Evolutionary conservation across 2,888 invertebrate species (phyloP).

Genomic region (Callimorpha dominula): DNA sequence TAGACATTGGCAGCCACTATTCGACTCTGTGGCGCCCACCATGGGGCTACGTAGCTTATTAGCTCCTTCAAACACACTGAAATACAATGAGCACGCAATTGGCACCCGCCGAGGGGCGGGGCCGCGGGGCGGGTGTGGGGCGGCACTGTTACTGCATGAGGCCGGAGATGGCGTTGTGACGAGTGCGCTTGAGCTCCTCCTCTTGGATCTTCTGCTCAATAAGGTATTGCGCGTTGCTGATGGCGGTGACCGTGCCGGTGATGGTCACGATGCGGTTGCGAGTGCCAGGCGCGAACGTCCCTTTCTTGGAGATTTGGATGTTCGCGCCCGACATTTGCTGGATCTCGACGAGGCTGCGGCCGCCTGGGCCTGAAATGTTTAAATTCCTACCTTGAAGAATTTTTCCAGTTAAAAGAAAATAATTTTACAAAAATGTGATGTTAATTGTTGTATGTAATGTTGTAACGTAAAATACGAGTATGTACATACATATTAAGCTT

Average conservation of each 20-base stretch:
- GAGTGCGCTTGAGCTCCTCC: constrained; percentile 97
- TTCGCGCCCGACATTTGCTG: constrained; percentile 98
- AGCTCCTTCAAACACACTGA: constrained; percentile 8
- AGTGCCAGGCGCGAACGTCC: constrained; percentile 98
- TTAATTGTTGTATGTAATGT: background rate
- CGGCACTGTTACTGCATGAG: constrained; percentile 88
- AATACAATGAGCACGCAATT: constrained; percentile 9
- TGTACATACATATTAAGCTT: background rate
- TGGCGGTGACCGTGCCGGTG: constrained; percentile 95
- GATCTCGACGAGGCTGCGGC: constrained; percentile 98
- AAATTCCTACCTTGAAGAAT: background rate
- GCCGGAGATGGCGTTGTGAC: constrained; percentile 93
- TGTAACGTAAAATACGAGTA: background rate
- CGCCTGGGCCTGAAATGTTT: constrained; percentile 91
- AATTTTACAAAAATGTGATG: background rate
- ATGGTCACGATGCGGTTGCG: constrained; percentile 99
- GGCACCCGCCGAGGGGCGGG: constrained; percentile 9
- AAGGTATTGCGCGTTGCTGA: constrained; percentile 96
- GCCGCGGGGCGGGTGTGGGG: background rate
- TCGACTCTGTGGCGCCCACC: constrained; percentile 5
- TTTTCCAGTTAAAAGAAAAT: background rate
- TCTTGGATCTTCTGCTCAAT: constrained; percentile 98
- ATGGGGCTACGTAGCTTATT: constrained; percentile 12
- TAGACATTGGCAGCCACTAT: background rate
- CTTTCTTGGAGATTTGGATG: constrained; percentile 99